A percentile compares a stretch with the other conserved stretches of the same genome.
Evolutionary conservation across 2,888 invertebrate genomes (phyloP).

Genomic region (Netelia fuscicornis): DNA sequence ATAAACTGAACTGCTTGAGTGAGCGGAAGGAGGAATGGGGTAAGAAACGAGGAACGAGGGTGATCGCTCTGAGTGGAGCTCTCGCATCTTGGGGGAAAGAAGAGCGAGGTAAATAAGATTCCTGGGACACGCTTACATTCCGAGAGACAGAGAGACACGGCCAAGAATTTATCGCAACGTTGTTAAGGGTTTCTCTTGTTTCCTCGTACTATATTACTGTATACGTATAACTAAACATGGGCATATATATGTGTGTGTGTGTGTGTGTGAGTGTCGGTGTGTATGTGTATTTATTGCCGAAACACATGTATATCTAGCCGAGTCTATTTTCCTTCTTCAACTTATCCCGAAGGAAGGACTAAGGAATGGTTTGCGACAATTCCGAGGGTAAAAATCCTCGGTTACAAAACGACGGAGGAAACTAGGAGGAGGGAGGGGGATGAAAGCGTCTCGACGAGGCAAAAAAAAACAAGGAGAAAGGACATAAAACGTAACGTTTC

Average conservation of each 20-base stretch:
- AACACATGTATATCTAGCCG: slow-evolving; percentile 46
- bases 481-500: slow-evolving; percentile 75
- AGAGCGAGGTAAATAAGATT: slow-evolving; percentile 61
- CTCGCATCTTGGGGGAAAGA: slow-evolving; percentile 16
- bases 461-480: slow-evolving; percentile 56
- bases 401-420: slow-evolving; percentile 52
- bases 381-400: slow-evolving; percentile 62
- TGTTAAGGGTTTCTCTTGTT: slow-evolving; percentile 44
- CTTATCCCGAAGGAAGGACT: slow-evolving; percentile 35
- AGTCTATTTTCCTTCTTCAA: slow-evolving; percentile 56
- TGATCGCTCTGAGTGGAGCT: slow-evolving; percentile 53
- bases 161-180: slow-evolving; percentile 49
- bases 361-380: slow-evolving; percentile 54
- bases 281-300: neutral
- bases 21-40: slow-evolving; percentile 35
- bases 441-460: slow-evolving; percentile 70
- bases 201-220: neutral
- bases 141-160: slow-evolving; percentile 41
- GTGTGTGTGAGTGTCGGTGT: neutral
- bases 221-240: neutral
- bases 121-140: slow-evolving; percentile 37
- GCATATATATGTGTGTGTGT: neutral
- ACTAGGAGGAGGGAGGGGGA: slow-evolving; percentile 18
- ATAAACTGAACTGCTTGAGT: slow-evolving; percentile 57
- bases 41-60: slow-evolving; percentile 35